Evolutionary conservation across 2,888 invertebrate species (phyloP).

Genomic region (Alsophila aescularia): DNA sequence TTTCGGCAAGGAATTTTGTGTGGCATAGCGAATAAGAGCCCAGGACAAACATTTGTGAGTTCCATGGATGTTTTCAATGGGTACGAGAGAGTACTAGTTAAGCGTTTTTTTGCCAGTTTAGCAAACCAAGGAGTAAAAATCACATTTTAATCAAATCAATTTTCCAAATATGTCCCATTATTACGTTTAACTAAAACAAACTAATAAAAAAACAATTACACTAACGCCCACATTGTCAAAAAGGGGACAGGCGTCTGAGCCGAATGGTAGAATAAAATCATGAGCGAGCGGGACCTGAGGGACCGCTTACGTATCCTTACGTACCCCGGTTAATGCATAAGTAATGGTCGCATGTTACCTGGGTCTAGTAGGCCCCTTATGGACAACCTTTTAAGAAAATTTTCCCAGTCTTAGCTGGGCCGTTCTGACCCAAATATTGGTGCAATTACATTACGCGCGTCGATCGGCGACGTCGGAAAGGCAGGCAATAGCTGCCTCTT

Average conservation of each 20-base stretch:
- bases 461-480: conserved; percentile 10
- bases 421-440: conserved; percentile 21
- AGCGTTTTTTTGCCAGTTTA: too few relatives aligned
- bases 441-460: conserved; percentile 38
- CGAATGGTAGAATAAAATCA: conserved; percentile 67
- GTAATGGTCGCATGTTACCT: conserved; percentile 80
- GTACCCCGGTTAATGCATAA: conserved; percentile 85
- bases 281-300: conserved; percentile 64
- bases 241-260: conserved; percentile 32
- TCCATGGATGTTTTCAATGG: too few relatives aligned
- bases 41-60: too few relatives aligned
- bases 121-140: too few relatives aligned
- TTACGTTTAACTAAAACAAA: not conserved
- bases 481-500: conserved; percentile 3
- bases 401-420: conserved; percentile 43
- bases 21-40: too few relatives aligned
- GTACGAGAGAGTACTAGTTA: too few relatives aligned
- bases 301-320: conserved; percentile 69
- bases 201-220: conserved; percentile 27
- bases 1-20: too few relatives aligned
- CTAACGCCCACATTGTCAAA: conserved; percentile 39
- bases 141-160: not conserved
- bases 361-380: conserved; percentile 38
- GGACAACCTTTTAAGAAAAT: conserved; percentile 69
- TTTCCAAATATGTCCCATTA: not conserved